Base-by-base conservation (phyloP, 2,888 invertebrate species). In the Nasonia oneida region DNA sequence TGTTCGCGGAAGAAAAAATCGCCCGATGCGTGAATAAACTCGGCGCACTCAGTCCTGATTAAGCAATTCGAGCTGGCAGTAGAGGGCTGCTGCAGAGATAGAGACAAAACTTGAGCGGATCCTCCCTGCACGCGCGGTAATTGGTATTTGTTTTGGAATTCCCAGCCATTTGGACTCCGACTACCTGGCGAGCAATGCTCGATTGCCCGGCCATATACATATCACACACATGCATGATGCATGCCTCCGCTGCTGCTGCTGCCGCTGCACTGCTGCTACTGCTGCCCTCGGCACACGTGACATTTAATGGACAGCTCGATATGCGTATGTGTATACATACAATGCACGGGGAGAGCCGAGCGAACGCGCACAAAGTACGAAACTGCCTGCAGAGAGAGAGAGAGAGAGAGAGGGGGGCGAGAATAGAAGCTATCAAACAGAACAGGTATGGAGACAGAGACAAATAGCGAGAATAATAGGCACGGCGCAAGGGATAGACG, bases 221-320 rank as follows among this genome's bases (percentile, higher is more conserved):
- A 83, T 85, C 83, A 33, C 78, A n/a, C 71, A 33, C 23, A 81
- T 83, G 85, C 83, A 83, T 83, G 85, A 87, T 81, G 87, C 83
- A 87, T 86, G 84, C 79, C 42, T 12, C 29, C 53, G 81, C 6
- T 61, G 6, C 57, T 61, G 18, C 15, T 18, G 18, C 53, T 53
- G 47, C 47, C 14, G 47, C 47, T 47, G 47, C 47, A 47, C 18
- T 53, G 57, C 57, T 61, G 57, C 5, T 57, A 23, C 57, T 61
- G 57, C 74, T 83, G 86, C 85, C 74, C 79, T 73, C 67, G 74
- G 82, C 85, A 84, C 76, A 81, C 78, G 84, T 86, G 87, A 85
- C 85, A 87, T 86, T 87, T 87, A 86, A 87, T 86, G 82, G 86
- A 86, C 86, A 82, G 86, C 79, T 82, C 84, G 86, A 87, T 86